Conservation (phyloP, 2,797 vertebrate species). For the Sebastes vulpes region DNA sequence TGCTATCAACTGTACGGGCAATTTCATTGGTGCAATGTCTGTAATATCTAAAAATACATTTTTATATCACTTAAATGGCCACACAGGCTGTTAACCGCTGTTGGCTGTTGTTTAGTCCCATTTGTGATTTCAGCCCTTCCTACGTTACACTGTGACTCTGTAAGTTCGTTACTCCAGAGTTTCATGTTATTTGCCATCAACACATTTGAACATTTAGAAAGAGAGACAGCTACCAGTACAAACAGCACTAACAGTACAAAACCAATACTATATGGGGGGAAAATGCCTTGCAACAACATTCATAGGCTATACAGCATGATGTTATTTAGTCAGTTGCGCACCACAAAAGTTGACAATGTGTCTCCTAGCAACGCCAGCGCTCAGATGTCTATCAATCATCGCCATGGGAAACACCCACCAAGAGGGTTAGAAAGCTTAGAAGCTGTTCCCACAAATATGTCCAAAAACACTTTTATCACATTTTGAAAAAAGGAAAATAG, state of each 20-base stretch:
- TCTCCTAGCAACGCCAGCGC: slow-evolving; percentile 22
- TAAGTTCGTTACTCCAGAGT: background rate
- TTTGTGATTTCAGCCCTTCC: background rate
- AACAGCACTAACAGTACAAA: background rate
- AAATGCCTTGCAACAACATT: background rate
- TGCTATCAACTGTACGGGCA: background rate
- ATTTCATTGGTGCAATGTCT: background rate
- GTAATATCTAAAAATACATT: background rate
- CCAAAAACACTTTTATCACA: background rate
- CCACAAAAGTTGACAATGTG: background rate
- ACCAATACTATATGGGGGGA: background rate
- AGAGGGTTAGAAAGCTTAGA: background rate
- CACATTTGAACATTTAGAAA: background rate
- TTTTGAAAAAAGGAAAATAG: background rate
- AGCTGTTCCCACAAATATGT: background rate
- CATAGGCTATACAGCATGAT: background rate
- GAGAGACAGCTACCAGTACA: background rate
- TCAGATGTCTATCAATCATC: slow-evolving; percentile 3
- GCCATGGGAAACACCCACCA: background rate
- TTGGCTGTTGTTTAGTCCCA: background rate
- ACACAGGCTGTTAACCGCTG: background rate
- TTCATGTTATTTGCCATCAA: background rate
- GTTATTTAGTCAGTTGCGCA: background rate
- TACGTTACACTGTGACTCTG: background rate
- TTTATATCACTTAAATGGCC: too few relatives aligned